These are phyloP conservation scores for Conomelus anceps DNA, from an alignment of 2,888 invertebrate genomes.

Conservation along the genomic window DNA sequence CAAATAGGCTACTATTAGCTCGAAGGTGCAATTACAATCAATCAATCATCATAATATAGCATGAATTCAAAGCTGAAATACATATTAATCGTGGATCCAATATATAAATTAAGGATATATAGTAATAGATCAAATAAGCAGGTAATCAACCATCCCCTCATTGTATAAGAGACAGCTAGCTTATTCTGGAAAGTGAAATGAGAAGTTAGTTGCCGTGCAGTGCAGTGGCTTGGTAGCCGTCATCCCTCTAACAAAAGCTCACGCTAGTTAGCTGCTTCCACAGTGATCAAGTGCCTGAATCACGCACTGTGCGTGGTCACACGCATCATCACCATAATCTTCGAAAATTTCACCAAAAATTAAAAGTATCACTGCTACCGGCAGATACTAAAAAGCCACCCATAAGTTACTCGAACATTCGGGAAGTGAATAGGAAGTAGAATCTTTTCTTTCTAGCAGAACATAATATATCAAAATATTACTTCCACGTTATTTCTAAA, in stretches of 20 bases:
- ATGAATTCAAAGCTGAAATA: not conserved
- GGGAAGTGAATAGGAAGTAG: not conserved
- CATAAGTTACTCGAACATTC: not conserved
- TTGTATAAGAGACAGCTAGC: not conserved
- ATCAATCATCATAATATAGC: not conserved
- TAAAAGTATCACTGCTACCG: not conserved
- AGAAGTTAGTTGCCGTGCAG: not conserved
- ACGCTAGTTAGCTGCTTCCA: not conserved
- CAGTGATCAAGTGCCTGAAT: not conserved
- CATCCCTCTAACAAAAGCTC: not conserved
- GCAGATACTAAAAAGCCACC: not conserved
- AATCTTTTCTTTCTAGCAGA: not conserved
- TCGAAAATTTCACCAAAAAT: not conserved
- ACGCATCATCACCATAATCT: not conserved
- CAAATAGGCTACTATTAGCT: not conserved
- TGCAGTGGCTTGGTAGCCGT: not conserved
- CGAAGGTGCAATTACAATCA: not conserved
- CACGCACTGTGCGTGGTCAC: not conserved
- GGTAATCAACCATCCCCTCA: not conserved
- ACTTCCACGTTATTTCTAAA: not conserved
- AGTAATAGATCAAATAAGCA: not conserved
- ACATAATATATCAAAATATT: not conserved
- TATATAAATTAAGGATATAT: not conserved
- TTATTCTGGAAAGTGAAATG: not conserved
- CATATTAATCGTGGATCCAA: not conserved